These are phyloP conservation scores for Tetragonula clypearis DNA, from an alignment of 1,140 invertebrate species.

Conservation along the genomic window DNA sequence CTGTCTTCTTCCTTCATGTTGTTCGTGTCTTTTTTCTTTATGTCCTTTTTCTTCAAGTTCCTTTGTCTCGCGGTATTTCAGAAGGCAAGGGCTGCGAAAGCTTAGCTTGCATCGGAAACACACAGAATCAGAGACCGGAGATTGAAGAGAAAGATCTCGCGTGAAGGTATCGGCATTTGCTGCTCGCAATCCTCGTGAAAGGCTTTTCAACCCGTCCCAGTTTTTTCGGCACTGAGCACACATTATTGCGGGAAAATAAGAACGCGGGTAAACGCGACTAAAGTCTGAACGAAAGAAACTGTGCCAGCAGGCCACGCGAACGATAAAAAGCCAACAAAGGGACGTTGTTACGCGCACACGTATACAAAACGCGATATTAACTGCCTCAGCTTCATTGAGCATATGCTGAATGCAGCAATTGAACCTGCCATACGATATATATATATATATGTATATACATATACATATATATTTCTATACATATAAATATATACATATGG, in stretches of 20 bases:
- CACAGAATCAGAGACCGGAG: neutral
- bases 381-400: slow-evolving; percentile 34
- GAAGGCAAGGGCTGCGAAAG: neutral
- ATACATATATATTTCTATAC: slow-evolving; percentile 4
- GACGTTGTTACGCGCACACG: slow-evolving; percentile 11
- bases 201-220: neutral
- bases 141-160: neutral
- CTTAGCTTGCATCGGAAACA: neutral
- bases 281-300: neutral
- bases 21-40: no score
- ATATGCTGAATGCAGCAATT: slow-evolving; percentile 45
- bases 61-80: no score
- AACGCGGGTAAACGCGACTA: neutral
- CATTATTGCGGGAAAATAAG: neutral
- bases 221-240: neutral
- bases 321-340: slow-evolving; percentile 1
- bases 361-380: neutral
- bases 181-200: neutral
- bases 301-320: slow-evolving; percentile 1
- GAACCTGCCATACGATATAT: slow-evolving; percentile 60
- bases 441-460: slow-evolving; percentile 19
- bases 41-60: no score
- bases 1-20: no score
- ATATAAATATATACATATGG: slow-evolving; percentile 16
- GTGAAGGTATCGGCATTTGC: neutral